phyloP scores from a whole-genome alignment of 2,888 invertebrate genomes.

The Mesoligia furuncula region DNA sequence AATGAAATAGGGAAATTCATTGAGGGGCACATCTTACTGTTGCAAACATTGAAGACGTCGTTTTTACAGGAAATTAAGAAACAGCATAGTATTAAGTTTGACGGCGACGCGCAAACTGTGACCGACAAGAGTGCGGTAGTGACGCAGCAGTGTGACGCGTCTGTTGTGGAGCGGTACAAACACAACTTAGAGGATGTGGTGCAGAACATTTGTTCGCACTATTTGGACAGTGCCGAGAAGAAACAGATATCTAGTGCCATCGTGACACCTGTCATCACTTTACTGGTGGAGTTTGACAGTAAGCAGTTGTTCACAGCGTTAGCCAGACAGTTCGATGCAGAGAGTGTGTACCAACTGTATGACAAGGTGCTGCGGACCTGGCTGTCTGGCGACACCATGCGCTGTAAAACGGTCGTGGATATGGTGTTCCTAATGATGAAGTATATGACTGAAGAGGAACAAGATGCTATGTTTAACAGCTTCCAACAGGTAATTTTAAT shows the following conservation, averaged over 20 bases:
- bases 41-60: conserved; percentile 75
- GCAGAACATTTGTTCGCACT: conserved; percentile 86
- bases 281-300: conserved; percentile 91
- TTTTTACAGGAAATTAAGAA: conserved; percentile 73
- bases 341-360: conserved; percentile 75
- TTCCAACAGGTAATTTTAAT: conserved; percentile 88
- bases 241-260: conserved; percentile 83
- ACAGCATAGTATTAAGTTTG: conserved; percentile 75
- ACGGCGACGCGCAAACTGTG: conserved; percentile 65
- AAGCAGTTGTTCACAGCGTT: conserved; percentile 88
- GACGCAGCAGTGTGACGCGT: conserved; percentile 60
- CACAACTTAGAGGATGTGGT: conserved; percentile 85
- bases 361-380: conserved; percentile 83
- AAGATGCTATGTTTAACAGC: conserved; percentile 88
- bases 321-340: conserved; percentile 74
- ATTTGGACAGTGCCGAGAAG: conserved; percentile 89
- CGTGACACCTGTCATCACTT: conserved; percentile 86
- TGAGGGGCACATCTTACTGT: conserved; percentile 78
- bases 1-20: conserved; percentile 83
- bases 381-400: conserved; percentile 87
- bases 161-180: conserved; percentile 77
- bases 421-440: conserved; percentile 91
- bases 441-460: conserved; percentile 89
- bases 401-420: conserved; percentile 90
- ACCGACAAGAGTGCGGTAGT: neutral